Evolutionary conservation across 2,113 vertebrate species (phyloP), one percentile per base, ranked within the genome.

Genomic region (Oriolus oriolus): DNA sequence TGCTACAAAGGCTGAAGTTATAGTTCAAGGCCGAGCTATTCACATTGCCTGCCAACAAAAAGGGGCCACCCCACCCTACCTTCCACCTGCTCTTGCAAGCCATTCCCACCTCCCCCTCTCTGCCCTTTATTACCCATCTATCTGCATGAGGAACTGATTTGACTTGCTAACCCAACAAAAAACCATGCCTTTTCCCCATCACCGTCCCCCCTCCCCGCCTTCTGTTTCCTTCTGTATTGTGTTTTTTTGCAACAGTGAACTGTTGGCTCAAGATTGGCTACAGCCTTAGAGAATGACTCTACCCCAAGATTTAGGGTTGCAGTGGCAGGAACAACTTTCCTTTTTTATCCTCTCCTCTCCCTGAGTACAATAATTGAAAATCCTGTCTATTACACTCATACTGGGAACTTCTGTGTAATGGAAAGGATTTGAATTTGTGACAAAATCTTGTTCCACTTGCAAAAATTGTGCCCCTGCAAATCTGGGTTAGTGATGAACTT

Each of bases 151-250:
- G 9, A 86, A 35, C 31, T 41, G 22, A 80, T 70, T 7, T 39
- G 14, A 84, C 56, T 52, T 30, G 20, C 42, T 66, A 91, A 73
- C 13, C 17, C 31, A 79, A 74, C 2, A 66, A 27, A 81, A 87
- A 65, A 74, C 12, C 4, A 80, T 16, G 7, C 22, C 15, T 2
- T 68, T 53, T n/a, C 26, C 35, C 7, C 42, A 41, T 4, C 6
- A 35, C 8, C 1, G 2, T 47, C 18, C 14, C 28, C 9, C 27
- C 7, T 2, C 27, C 49, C 0, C 7, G 9, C 3, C 7, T 60
- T 7, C 6, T 24, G 7, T 26, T 80, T 80, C 45, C 37, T 81
- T 57, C 37, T 28, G 16, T 18, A 10, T 59, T 42, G 13, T 30
- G 16, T 4, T 47, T 84, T 77, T 64, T 39, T 8, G 12, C 74